Conservation (phyloP, 2,888 invertebrate species). For the Eupithecia subfuscata region DNA sequence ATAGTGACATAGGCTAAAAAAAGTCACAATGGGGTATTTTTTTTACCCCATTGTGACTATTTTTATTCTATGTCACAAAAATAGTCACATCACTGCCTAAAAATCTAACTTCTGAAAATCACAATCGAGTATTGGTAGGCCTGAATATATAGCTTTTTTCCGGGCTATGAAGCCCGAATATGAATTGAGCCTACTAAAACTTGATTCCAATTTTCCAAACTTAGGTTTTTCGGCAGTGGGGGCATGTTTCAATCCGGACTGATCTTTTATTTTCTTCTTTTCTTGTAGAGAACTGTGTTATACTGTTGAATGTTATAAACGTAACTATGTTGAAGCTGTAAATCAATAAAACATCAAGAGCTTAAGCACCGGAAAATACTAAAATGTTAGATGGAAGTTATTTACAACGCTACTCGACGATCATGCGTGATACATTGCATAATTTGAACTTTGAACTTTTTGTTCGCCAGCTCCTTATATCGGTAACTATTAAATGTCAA, state of each 20-base stretch:
- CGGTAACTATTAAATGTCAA: neutral
- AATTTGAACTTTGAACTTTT: conserved; percentile 5
- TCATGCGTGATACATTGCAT: neutral
- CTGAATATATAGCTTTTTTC: neutral
- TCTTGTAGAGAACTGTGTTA: no score
- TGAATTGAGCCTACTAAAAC: neutral
- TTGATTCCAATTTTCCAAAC: neutral
- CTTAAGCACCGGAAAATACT: neutral
- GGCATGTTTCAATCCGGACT: neutral
- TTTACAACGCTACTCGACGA: neutral
- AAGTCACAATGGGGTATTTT: no score
- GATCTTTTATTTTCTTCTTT: neutral
- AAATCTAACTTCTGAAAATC: neutral
- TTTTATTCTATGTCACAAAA: no score
- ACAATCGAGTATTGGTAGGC: neutral
- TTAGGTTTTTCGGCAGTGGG: no score
- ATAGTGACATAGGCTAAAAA: no score
- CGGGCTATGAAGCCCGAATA: no score
- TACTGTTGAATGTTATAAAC: no score
- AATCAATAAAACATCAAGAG: neutral
- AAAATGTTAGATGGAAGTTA: conserved; percentile 1
- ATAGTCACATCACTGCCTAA: no score
- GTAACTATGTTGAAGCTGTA: neutral
- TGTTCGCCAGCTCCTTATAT: neutral
- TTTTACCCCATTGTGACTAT: no score